These are phyloP conservation scores for Pycnomerus fuliginosus DNA, from an alignment of 2,888 invertebrate genomes.

Conservation along the genomic window DNA sequence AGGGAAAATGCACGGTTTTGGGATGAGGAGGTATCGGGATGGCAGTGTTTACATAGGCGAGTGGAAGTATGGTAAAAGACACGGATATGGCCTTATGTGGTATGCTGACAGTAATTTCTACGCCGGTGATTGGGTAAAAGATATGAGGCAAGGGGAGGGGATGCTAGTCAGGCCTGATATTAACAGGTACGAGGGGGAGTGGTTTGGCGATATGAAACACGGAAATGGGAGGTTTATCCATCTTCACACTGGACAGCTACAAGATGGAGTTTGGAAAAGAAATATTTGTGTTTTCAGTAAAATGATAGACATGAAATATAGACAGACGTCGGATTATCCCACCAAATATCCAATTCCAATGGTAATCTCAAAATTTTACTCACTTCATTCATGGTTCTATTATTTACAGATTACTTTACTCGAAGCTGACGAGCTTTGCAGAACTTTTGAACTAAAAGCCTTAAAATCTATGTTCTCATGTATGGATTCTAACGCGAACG, in stretches of 20 bases:
- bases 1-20: constrained; percentile 60
- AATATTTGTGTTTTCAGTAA: constrained; percentile 58
- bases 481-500: too few species aligned
- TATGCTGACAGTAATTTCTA: constrained; percentile 60
- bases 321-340: constrained; percentile 58
- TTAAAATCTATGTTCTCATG: too few species aligned
- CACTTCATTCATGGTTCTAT: too few species aligned
- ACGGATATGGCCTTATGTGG: constrained; percentile 66
- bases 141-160: constrained; percentile 38
- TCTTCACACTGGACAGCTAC: constrained; percentile 63
- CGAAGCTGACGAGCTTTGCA: too few species aligned
- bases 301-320: constrained; percentile 60
- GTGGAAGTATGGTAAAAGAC: constrained; percentile 54
- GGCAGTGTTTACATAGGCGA: constrained; percentile 64
- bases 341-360: constrained; percentile 57
- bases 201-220: constrained; percentile 58
- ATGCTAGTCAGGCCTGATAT: constrained; percentile 55
- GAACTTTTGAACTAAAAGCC: too few species aligned
- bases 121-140: constrained; percentile 58
- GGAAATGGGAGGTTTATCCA: constrained; percentile 67
- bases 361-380: constrained; percentile 1
- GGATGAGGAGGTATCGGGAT: constrained; percentile 59
- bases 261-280: constrained; percentile 65
- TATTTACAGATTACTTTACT: too few species aligned
- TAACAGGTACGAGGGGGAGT: constrained; percentile 67